These are phyloP conservation scores for Ochropacha duplaris DNA, from an alignment of 2,888 invertebrate species.

Conservation along the genomic window DNA sequence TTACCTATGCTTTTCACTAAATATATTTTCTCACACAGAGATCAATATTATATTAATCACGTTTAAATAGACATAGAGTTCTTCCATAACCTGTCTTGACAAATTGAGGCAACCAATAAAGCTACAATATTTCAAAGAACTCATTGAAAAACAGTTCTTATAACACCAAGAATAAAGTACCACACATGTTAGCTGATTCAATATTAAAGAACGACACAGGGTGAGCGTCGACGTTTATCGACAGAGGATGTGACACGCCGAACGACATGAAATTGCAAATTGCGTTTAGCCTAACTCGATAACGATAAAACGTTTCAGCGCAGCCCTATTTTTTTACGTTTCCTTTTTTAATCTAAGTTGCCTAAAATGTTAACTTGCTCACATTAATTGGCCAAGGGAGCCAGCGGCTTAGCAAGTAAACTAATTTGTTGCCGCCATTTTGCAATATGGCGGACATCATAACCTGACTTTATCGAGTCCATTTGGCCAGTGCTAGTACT, in stretches of 20 bases:
- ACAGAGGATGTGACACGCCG: conserved; percentile 59
- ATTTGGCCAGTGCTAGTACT: conserved; percentile 72
- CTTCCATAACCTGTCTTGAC: conserved; percentile 26
- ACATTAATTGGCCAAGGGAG: conserved; percentile 34
- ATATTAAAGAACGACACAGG: conserved; percentile 28
- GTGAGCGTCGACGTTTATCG: conserved; percentile 52
- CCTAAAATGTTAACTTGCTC: conserved; percentile 35
- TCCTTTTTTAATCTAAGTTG: conserved; percentile 29
- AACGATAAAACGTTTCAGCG: conserved; percentile 45
- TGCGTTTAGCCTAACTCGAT: conserved; percentile 64
- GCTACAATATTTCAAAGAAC: conserved; percentile 14
- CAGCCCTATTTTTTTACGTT: conserved; percentile 13
- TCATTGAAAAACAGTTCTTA: conserved; percentile 32
- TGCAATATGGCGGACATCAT: conserved; percentile 65
- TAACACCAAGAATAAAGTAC: conserved; percentile 30
- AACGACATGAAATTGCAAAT: conserved; percentile 63
- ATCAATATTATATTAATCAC: neutral
- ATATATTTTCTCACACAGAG: no score
- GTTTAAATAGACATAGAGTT: conserved; percentile 13
- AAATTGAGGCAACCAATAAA: conserved; percentile 45
- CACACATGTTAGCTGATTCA: conserved; percentile 19
- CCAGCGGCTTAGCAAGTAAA: conserved; percentile 44
- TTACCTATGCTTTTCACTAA: no score
- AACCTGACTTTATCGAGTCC: conserved; percentile 69
- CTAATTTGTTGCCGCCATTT: conserved; percentile 64